Evolutionary conservation across 1,140 invertebrate genomes (phyloP), one percentile per base, ranked within the genome.

Genomic region (Drosophila bocqueti): DNA sequence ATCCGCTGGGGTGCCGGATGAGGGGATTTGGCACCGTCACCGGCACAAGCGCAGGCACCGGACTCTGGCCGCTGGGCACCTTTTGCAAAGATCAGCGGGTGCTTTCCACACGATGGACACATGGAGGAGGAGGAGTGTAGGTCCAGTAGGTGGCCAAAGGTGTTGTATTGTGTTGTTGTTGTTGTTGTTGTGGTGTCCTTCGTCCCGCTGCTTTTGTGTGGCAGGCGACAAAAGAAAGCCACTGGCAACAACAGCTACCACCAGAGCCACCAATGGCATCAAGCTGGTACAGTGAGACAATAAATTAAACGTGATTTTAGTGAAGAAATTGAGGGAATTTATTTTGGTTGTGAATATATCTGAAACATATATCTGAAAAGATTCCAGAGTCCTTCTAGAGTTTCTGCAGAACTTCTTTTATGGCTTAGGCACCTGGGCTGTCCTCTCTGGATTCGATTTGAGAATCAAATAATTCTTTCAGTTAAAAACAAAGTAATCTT

Each of bases 1-100:
- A 79, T 60, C 66, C 54, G 31, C 18, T 36, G 38, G 62, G 45
- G 16, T 24, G 54, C 54, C 36, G 66, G 31, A 34, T 38, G 64
- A 34, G 45, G 46, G 54, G 54, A 57, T 57, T 57, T 57, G 54
- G 34, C 34, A 55, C 52, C 16, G 52, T 24, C 52, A 31, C 61
- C 16, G 24, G 21, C n/a, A 36, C 18, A 6, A 11, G 57, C 16
- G 21, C 11, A 9, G 34, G 21, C 38, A 18, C 21, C 34, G 11
- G 11, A 36, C 34, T 36, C 34, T 36, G 34, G 29, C 42, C 47
- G 73, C 47, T 45, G 62, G 42, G 49, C 61, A 46, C 74, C 73
- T 67, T 76, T 77, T 60, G 49, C 75, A 77, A 77, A 76, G 75
- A 77, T 77, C 75, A 77, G 75, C 75, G 73, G 63, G 73, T 54